Evolutionary conservation across 2,888 invertebrate genomes (phyloP).

Genomic region (Pinctada fucata): DNA sequence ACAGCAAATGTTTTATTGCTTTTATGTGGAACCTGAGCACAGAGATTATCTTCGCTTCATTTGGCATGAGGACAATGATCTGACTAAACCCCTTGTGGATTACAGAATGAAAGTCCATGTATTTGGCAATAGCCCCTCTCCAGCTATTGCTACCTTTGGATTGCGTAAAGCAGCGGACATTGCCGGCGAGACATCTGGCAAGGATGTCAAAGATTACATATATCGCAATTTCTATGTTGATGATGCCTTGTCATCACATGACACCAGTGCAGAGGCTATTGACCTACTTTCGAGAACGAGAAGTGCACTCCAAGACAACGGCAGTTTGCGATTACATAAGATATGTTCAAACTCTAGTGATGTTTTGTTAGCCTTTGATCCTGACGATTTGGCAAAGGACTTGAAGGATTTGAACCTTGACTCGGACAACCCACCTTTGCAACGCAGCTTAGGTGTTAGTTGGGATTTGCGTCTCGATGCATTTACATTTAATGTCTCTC

Average conservation of each 20-base stretch:
- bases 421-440: neutral
- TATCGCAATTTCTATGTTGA: constrained; percentile 41
- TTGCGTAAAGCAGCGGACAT: constrained; percentile 30
- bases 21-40: constrained; percentile 32
- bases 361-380: too few species aligned
- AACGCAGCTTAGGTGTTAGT: constrained; percentile 18
- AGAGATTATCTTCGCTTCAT: constrained; percentile 25
- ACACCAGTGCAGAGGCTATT: too few species aligned
- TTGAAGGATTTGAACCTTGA: constrained; percentile 19
- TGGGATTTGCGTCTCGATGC: constrained; percentile 9
- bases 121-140: constrained; percentile 36
- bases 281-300: too few species aligned
- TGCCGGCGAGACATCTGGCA: constrained; percentile 14
- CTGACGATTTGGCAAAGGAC: constrained; percentile 12
- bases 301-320: constrained; percentile 1
- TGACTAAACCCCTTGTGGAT: constrained; percentile 15
- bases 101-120: constrained; percentile 40
- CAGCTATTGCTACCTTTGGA: constrained; percentile 33
- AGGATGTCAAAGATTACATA: constrained; percentile 31
- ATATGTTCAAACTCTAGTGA: too few species aligned
- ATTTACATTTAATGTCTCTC: constrained; percentile 3
- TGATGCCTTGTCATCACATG: constrained; percentile 36
- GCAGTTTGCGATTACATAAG: constrained; percentile 23
- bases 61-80: constrained; percentile 25
- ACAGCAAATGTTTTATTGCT: constrained; percentile 42